These are phyloP conservation scores for Mionectes macconnelli DNA, from an alignment of 2,113 vertebrate genomes.

Conservation along the genomic window DNA sequence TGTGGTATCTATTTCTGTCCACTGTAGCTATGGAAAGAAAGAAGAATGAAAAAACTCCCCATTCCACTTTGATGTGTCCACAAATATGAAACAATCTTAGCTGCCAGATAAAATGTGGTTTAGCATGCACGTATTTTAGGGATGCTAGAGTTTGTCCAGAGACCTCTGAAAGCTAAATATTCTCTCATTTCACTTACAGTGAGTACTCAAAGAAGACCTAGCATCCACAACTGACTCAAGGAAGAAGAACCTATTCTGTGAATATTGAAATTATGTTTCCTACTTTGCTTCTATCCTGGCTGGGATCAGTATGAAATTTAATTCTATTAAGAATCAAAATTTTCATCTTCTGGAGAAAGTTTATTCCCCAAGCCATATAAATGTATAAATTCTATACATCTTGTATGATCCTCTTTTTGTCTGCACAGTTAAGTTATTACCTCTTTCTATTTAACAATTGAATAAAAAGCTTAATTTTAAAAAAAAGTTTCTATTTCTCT, in stretches of 20 bases:
- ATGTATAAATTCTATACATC: background rate
- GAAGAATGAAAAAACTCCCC: background rate
- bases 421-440: constrained; percentile 60
- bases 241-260: constrained; percentile 26
- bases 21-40: background rate
- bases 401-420: background rate
- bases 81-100: background rate
- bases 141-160: background rate
- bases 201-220: background rate
- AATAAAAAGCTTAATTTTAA: constrained; percentile 43
- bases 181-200: constrained; percentile 27
- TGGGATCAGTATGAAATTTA: constrained; percentile 28
- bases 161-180: background rate
- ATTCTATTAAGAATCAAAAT: constrained; percentile 31
- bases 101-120: background rate
- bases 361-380: background rate
- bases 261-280: constrained; percentile 36
- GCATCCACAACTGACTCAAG: background rate
- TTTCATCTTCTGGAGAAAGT: constrained; percentile 3
- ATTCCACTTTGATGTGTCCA: background rate
- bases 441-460: constrained; percentile 57
- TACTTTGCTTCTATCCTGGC: constrained; percentile 14
- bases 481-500: background rate
- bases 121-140: background rate
- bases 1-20: background rate